phyloP scores from a whole-genome alignment of 53 echinoderm and acorn worm genomes.

The Paelopatides confundens region DNA sequence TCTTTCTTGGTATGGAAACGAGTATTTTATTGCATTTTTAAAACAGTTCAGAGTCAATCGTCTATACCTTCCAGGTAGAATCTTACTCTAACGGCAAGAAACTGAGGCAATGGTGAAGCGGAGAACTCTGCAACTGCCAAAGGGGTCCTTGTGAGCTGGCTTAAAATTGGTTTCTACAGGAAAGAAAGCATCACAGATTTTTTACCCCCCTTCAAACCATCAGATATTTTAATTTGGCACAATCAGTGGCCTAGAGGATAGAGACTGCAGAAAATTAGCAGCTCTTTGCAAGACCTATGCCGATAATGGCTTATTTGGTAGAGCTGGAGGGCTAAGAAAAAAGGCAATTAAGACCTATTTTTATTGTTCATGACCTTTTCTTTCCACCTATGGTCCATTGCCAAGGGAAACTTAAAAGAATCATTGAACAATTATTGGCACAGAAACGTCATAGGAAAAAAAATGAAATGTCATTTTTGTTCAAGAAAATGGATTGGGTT shows the following conservation, averaged over 20 bases:
- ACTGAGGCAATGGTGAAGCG: neutral
- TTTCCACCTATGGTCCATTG: slow-evolving; percentile 7
- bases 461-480: neutral
- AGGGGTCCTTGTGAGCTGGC: slow-evolving; percentile 5
- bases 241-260: slow-evolving; percentile 35
- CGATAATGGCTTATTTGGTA: slow-evolving; percentile 4
- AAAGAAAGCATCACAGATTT: slow-evolving; percentile 40
- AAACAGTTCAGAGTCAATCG: neutral
- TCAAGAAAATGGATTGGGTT: neutral
- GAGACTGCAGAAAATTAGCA: slow-evolving; percentile 42
- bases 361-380: slow-evolving; percentile 45
- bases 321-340: slow-evolving; percentile 1
- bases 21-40: neutral
- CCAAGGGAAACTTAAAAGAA: neutral
- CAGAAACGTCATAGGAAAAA: neutral
- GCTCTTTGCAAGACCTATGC: neutral
- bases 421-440: slow-evolving; percentile 21
- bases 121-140: slow-evolving; percentile 8
- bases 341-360: slow-evolving; percentile 47
- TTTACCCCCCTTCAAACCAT: slow-evolving; percentile 10
- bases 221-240: slow-evolving; percentile 41
- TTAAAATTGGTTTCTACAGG: slow-evolving; percentile 49
- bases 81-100: neutral
- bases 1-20: neutral
- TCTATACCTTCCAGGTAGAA: neutral